Conservation (phyloP, 2,888 invertebrate genomes). For the Hypolimnas misippus region DNA sequence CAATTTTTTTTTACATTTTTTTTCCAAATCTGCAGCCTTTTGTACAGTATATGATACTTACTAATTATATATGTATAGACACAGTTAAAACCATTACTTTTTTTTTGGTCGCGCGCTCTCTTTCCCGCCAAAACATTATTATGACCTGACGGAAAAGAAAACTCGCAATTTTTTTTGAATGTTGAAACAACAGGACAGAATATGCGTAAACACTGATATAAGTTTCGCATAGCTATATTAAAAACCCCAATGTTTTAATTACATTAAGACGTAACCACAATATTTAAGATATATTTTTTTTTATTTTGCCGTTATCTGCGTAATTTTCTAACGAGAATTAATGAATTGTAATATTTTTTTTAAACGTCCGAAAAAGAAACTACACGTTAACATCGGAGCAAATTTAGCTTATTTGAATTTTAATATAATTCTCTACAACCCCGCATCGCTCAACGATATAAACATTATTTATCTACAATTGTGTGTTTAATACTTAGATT, state of each 20-base stretch:
- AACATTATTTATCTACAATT: not conserved
- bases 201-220: constrained; percentile 65
- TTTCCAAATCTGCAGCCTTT: constrained; percentile 77
- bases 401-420: constrained; percentile 7
- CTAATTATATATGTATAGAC: constrained; percentile 79
- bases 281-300: constrained; percentile 61
- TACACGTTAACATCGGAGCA: constrained; percentile 49
- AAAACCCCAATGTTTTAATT: constrained; percentile 61
- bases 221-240: constrained; percentile 64
- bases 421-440: constrained; percentile 9
- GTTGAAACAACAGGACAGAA: constrained; percentile 61
- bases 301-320: constrained; percentile 50
- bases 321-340: constrained; percentile 41
- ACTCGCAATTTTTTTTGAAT: constrained; percentile 61
- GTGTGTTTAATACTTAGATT: not conserved
- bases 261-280: constrained; percentile 66
- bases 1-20: constrained; percentile 76
- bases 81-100: constrained; percentile 77
- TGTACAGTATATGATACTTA: constrained; percentile 82
- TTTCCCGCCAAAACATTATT: constrained; percentile 48
- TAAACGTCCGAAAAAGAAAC: constrained; percentile 62
- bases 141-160: constrained; percentile 53
- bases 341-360: constrained; percentile 43
- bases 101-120: constrained; percentile 62
- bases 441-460: constrained; percentile 3